These are phyloP conservation scores for Trachelus tabidus DNA, from an alignment of 2,888 invertebrate species.

Conservation along the genomic window DNA sequence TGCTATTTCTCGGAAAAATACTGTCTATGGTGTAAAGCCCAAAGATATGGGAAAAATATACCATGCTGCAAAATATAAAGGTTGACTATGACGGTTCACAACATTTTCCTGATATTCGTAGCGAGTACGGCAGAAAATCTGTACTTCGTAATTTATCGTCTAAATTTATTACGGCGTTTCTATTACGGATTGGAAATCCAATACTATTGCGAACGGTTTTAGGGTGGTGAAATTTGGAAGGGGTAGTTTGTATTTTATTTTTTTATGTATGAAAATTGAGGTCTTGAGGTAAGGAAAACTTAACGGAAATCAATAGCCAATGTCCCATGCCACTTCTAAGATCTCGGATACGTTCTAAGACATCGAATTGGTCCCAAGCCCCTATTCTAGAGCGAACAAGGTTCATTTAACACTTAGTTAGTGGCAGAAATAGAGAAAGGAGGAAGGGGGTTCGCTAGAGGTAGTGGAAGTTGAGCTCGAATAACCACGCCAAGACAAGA, in stretches of 20 bases:
- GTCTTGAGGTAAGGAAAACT: not conserved
- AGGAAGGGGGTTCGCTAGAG: not conserved
- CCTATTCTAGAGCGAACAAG: constrained; percentile 17
- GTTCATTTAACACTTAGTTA: constrained; percentile 36
- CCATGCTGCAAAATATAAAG: not conserved
- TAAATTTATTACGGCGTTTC: not conserved
- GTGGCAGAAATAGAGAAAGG: constrained; percentile 9
- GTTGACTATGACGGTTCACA: not conserved
- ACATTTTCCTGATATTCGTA: not conserved
- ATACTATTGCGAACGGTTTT: not conserved
- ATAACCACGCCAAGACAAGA: not conserved
- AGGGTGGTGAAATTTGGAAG: not conserved
- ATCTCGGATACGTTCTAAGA: not conserved
- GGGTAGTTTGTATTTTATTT: not conserved
- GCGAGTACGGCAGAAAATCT: not conserved
- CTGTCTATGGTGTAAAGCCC: not conserved
- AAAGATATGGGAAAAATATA: not conserved
- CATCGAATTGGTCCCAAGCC: constrained; percentile 3
- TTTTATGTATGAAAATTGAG: not conserved
- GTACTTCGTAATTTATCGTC: not conserved
- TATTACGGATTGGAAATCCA: not conserved
- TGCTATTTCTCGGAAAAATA: constrained; percentile 7
- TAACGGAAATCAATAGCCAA: not conserved
- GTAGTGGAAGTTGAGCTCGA: not conserved
- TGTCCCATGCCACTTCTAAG: not conserved